phyloP scores from a whole-genome alignment of 2,797 vertebrate genomes.

The Cuniculus paca region DNA sequence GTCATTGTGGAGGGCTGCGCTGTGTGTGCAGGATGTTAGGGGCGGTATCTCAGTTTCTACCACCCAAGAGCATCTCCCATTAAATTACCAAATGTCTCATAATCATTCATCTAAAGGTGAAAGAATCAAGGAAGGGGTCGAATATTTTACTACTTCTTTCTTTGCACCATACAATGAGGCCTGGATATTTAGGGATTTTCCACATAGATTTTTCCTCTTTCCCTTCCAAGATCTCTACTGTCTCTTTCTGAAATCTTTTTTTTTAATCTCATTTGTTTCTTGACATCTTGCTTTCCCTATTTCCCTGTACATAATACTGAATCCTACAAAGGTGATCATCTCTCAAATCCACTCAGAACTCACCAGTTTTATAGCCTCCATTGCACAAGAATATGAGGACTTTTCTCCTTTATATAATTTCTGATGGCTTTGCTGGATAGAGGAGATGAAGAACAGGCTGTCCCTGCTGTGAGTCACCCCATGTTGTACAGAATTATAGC shows the following conservation, averaged over 20 bases:
- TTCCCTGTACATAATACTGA: background rate
- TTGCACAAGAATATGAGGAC: background rate
- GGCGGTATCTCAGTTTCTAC: background rate
- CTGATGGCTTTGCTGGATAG: background rate
- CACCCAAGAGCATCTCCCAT: rapidly evolving
- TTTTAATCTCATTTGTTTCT: background rate
- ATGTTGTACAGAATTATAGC: background rate
- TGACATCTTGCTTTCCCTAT: background rate
- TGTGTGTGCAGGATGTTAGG: background rate
- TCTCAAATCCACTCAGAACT: background rate
- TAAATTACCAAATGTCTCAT: background rate
- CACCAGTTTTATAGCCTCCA: background rate
- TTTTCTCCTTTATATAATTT: background rate
- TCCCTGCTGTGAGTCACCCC: background rate
- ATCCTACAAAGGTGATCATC: background rate
- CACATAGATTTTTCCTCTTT: constrained; percentile 1
- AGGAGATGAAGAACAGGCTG: background rate
- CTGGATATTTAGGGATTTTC: background rate
- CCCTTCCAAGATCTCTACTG: background rate
- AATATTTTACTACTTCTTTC: background rate
- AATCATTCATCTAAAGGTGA: background rate
- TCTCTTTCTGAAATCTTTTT: background rate
- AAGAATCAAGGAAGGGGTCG: background rate
- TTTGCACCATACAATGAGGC: background rate
- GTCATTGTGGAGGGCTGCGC: background rate